Percentiles rank a stretch among this genome's conserved stretches.
Evolutionary conservation across 2,888 invertebrate genomes (phyloP).

Genomic region (Colletes collaris): DNA sequence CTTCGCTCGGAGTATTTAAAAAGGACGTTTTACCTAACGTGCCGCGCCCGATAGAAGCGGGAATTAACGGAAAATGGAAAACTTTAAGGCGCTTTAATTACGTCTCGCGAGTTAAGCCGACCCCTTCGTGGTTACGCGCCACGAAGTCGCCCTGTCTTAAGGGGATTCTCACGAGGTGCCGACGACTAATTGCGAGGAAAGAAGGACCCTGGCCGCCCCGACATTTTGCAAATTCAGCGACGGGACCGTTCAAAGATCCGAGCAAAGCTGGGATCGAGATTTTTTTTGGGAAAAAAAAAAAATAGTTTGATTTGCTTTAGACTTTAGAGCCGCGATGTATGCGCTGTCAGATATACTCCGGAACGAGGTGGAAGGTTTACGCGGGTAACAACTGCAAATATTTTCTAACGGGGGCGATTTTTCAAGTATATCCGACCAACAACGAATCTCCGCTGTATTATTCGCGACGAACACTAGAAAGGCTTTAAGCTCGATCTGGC

Average conservation of each 20-base stretch:
- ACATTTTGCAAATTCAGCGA: slow-evolving; percentile 42
- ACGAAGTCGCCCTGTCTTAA: slow-evolving; percentile 57
- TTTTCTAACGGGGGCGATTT: slow-evolving; percentile 58
- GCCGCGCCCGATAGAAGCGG: slow-evolving; percentile 53
- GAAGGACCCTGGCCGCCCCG: slow-evolving; percentile 60
- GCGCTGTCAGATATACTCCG: too few relatives aligned
- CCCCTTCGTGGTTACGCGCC: slow-evolving; percentile 55
- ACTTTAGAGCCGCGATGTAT: too few relatives aligned
- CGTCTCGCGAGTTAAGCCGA: slow-evolving; percentile 60
- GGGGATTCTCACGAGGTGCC: slow-evolving; percentile 53
- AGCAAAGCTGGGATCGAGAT: too few relatives aligned
- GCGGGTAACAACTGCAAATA: slow-evolving; percentile 48
- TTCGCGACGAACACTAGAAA: slow-evolving; percentile 62
- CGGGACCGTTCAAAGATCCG: too few relatives aligned
- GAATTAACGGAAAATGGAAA: slow-evolving; percentile 64
- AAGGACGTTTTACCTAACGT: slow-evolving; percentile 24
- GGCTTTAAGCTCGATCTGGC: slow-evolving; percentile 70
- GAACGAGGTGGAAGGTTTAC: background rate
- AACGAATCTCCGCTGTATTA: slow-evolving; percentile 50
- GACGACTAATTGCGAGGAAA: slow-evolving; percentile 69
- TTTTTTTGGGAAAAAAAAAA: too few relatives aligned
- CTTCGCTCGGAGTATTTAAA: slow-evolving; percentile 43
- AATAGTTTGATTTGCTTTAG: too few relatives aligned
- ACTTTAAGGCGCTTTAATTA: slow-evolving; percentile 64
- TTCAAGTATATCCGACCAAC: slow-evolving; percentile 53